phyloP scores from a whole-genome alignment of 2,888 invertebrate genomes.

The Heliconius cydno region DNA sequence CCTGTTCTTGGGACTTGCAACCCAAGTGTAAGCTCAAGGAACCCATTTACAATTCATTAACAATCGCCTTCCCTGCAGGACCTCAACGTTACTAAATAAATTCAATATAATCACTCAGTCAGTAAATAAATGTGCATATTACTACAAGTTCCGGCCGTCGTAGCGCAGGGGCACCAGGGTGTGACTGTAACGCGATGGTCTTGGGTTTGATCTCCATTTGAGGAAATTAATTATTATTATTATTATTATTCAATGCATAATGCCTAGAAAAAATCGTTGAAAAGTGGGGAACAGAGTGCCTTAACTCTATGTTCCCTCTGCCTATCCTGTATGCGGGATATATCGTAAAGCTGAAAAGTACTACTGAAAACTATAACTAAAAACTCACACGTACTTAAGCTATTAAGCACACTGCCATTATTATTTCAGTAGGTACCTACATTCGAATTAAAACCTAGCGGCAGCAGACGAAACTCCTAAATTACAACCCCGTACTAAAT shows the following conservation, averaged over 20 bases:
- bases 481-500: constrained; percentile 26
- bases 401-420: background rate
- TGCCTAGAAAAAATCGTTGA: too few species aligned
- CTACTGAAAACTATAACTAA: background rate
- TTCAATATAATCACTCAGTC: too few species aligned
- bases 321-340: background rate
- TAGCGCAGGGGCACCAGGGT: too few species aligned
- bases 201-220: background rate
- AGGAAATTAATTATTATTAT: background rate
- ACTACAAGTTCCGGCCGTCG: too few species aligned
- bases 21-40: too few species aligned
- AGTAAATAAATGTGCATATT: too few species aligned
- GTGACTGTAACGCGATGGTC: background rate
- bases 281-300: background rate
- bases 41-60: too few species aligned
- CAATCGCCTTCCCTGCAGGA: too few species aligned
- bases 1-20: too few species aligned
- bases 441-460: constrained; percentile 2
- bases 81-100: too few species aligned
- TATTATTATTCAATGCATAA: too few species aligned
- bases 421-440: background rate
- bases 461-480: background rate
- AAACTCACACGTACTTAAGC: background rate
- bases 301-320: background rate
- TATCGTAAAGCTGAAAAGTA: background rate